Conservation (phyloP, 1,140 invertebrate genomes). For the Plutomurus gul region DNA sequence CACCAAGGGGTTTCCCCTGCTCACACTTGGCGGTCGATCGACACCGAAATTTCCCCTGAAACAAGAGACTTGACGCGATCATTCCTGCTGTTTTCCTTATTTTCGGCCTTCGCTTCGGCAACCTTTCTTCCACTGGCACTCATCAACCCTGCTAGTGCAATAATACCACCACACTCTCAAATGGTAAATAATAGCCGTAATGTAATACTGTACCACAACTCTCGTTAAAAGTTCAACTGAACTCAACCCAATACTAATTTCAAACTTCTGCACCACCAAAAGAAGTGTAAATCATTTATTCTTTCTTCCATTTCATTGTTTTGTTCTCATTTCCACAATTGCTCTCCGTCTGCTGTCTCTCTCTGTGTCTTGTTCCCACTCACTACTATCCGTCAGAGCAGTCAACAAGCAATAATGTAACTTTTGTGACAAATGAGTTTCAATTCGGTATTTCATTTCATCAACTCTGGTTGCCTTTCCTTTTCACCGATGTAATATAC, state of each 20-base stretch:
- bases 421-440: conserved; percentile 12
- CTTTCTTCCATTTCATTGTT: neutral
- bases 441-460: conserved; percentile 2
- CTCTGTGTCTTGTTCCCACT: neutral
- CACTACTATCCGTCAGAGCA: neutral
- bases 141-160: neutral
- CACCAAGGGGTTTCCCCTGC: conserved; percentile 5
- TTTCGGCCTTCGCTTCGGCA: conserved; percentile 17
- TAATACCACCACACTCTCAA: neutral
- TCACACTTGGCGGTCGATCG: conserved; percentile 32
- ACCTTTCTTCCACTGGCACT: neutral
- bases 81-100: conserved; percentile 17
- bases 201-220: neutral
- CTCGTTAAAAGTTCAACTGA: neutral
- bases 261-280: conserved; percentile 18
- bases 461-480: conserved; percentile 10
- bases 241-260: neutral
- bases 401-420: neutral
- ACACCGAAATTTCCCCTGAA: conserved; percentile 25
- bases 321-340: conserved; percentile 10
- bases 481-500: neutral
- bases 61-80: conserved; percentile 32
- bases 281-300: conserved; percentile 8
- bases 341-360: neutral
- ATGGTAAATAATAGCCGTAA: neutral